Conservation (phyloP, 2,888 invertebrate genomes). For the Brassicogethes aeneus region DNA sequence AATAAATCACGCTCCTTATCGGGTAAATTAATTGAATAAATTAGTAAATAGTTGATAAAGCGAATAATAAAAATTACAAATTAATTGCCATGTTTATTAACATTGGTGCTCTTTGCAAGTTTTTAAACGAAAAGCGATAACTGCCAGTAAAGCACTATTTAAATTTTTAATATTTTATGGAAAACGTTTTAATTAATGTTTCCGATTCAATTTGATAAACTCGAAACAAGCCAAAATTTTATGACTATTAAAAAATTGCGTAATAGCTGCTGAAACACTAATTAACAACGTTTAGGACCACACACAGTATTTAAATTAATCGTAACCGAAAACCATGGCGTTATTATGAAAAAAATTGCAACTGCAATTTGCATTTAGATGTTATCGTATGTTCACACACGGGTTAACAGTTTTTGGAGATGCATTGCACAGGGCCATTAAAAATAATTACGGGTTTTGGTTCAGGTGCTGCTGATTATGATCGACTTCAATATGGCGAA, state of each 20-base stretch:
- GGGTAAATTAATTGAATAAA: constrained; percentile 7
- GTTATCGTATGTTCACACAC: neutral
- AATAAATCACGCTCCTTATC: constrained; percentile 9
- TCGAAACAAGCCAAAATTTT: neutral
- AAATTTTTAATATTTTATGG: neutral
- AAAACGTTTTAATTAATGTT: neutral
- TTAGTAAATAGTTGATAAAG: constrained; percentile 8
- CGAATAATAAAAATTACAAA: neutral
- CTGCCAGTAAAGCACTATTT: neutral
- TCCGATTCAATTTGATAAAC: neutral
- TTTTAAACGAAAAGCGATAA: neutral
- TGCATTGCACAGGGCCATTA: too few relatives aligned
- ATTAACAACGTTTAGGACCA: neutral
- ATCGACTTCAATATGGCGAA: too few relatives aligned
- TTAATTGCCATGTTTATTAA: neutral
- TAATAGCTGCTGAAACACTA: neutral
- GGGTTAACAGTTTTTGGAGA: neutral
- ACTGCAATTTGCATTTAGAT: neutral
- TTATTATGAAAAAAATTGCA: neutral
- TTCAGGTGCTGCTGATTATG: too few relatives aligned
- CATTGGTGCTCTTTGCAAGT: neutral
- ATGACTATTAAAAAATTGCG: neutral
- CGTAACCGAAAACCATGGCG: too few relatives aligned
- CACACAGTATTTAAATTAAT: neutral
- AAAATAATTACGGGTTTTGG: too few relatives aligned